Conservation (phyloP, 1,140 invertebrate genomes). For the Pogonognathellus flavescens region DNA sequence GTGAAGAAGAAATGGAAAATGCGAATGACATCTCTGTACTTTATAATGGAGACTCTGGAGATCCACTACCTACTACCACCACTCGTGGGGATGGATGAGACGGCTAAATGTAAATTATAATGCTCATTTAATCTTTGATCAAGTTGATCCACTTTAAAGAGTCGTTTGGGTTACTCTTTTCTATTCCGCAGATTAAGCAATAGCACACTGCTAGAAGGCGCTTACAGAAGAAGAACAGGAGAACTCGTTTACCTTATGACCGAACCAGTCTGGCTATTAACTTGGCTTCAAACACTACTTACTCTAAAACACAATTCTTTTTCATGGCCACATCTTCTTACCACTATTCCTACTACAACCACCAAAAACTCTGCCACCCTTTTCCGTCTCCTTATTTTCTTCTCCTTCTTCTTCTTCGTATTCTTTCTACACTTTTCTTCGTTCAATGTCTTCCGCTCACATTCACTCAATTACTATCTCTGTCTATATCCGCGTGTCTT, state of each 20-base stretch:
- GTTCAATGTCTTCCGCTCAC: no score
- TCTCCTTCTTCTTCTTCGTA: no score
- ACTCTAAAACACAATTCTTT: no score
- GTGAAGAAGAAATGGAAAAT: no score
- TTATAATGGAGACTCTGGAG: neutral
- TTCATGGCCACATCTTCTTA: neutral
- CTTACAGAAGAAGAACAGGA: neutral
- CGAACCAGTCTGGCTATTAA: neutral
- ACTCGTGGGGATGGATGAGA: neutral
- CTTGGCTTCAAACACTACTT: neutral
- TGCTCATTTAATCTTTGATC: slow-evolving; percentile 60
- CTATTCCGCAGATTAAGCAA: neutral
- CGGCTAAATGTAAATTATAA: slow-evolving; percentile 24
- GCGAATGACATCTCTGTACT: no score
- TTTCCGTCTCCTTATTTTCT: no score
- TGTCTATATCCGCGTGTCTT: no score
- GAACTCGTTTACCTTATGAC: neutral
- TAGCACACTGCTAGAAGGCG: no score
- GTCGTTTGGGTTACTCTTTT: neutral
- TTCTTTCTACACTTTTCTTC: no score
- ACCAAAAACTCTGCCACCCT: neutral
- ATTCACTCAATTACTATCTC: no score
- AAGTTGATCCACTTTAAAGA: slow-evolving; percentile 54
- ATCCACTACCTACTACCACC: neutral
- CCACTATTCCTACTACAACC: neutral